These are phyloP conservation scores for Lepidocolaptes lacrymiger DNA, from an alignment of 2,797 vertebrate species.

Conservation along the genomic window DNA sequence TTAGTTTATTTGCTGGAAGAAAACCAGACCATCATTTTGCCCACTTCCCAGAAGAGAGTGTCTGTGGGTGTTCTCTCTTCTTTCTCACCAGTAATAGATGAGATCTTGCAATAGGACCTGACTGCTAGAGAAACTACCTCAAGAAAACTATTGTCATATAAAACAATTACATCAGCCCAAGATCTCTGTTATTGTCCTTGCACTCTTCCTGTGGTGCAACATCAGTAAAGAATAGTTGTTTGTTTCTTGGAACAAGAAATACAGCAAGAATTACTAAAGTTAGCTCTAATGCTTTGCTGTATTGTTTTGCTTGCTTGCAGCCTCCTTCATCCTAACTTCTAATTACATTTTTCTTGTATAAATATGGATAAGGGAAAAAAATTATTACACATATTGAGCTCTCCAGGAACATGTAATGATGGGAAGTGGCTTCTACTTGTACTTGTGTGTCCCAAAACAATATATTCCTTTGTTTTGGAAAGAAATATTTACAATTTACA, in stretches of 20 bases:
- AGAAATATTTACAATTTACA: background rate
- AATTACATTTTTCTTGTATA: slow-evolving; percentile 20
- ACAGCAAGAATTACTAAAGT: background rate
- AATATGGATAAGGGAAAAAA: background rate
- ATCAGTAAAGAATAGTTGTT: background rate
- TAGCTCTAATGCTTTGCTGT: background rate
- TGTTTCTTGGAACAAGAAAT: slow-evolving; percentile 15
- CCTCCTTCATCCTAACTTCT: slow-evolving; percentile 7
- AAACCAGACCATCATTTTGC: slow-evolving; percentile 49
- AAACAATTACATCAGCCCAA: slow-evolving; percentile 26
- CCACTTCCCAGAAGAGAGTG: slow-evolving; percentile 41
- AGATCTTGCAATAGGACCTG: slow-evolving; percentile 36
- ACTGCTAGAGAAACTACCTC: slow-evolving; percentile 34
- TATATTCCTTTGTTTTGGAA: background rate
- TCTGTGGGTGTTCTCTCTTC: slow-evolving; percentile 56
- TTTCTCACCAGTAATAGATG: slow-evolving; percentile 37
- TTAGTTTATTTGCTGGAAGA: slow-evolving; percentile 49
- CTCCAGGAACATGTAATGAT: background rate
- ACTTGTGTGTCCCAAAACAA: background rate
- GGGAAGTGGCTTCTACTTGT: background rate
- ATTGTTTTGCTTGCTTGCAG: background rate
- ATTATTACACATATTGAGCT: background rate
- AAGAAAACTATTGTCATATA: slow-evolving; percentile 18
- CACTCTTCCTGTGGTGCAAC: slow-evolving; percentile 13
- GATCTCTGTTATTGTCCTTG: background rate